Evolutionary conservation across 2,113 vertebrate genomes (phyloP).

Genomic region (Antennarius striatus): DNA sequence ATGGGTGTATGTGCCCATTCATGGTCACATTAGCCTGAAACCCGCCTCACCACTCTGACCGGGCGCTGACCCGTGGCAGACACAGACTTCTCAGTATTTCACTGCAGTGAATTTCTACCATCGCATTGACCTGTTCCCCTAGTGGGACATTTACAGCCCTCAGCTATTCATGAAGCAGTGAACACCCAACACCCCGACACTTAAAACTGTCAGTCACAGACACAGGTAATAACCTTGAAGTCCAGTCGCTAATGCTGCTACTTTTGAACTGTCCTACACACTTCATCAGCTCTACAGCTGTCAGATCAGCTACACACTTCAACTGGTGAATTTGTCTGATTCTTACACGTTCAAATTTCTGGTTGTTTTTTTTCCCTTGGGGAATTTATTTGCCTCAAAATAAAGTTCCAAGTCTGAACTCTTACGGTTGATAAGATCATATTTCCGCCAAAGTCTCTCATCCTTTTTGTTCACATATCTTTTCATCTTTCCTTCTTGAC

Average conservation of each 20-base stretch:
- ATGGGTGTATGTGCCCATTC: neutral
- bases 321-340: no score
- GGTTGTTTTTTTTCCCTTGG: neutral
- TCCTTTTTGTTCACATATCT: no score
- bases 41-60: constrained; percentile 6
- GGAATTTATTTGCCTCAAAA: neutral
- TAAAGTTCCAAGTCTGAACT: neutral
- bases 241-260: constrained; percentile 3
- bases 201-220: constrained; percentile 24
- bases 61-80: constrained; percentile 10
- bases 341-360: no score
- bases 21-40: neutral
- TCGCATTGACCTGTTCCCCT: neutral
- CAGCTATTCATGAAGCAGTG: constrained; percentile 5
- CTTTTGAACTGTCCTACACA: no score
- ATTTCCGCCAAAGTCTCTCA: no score
- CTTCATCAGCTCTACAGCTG: no score
- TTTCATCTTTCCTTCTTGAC: no score
- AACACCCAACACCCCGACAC: neutral
- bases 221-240: constrained; percentile 22
- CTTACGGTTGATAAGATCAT: neutral
- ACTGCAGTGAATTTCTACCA: neutral
- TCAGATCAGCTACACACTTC: no score
- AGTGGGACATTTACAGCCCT: constrained; percentile 5
- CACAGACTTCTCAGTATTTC: constrained; percentile 9